Evolutionary conservation across 2,888 invertebrate genomes (phyloP), one percentile per base, ranked within the genome.

Genomic region (Cyrtodaria siliqua): DNA sequence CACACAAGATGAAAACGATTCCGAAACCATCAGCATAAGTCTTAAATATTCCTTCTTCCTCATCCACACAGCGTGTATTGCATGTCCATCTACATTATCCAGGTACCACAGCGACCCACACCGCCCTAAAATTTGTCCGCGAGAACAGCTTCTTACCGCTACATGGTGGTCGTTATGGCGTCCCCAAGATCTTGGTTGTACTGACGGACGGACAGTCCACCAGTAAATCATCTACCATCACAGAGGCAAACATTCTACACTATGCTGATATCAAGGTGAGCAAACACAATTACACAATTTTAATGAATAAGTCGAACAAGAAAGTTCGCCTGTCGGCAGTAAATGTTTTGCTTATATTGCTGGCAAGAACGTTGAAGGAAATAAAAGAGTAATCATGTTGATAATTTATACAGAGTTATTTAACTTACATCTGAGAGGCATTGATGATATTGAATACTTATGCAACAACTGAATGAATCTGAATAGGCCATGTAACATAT

Each of bases 131-230:
- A 38, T 85, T 64, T 53, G 83, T 81, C 1, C n/a, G 76, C 29
- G 57, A 77, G 33, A 73, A 76, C 53, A 80, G 82, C 40, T 86
- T 84, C 59, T 44, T 60, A 1, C 40, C 71, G 1, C 18, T 23
- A 0, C 70, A 85, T 44, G 86, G 86, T 9, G 86, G 69, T 33
- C 71, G 86, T 12, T 52, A 56, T 23, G 81, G 82, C 14, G 84
- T 83, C 6, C 79, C 83, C 3, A 74, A 81, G 49, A 79, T 85
- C 9, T 70, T 84, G 12, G 82, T 86, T 12, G 82, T 86, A 1
- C 53, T 86, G 24, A 86, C 86, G 1, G 83, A 85, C 69, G 86
- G 86, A 14, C 81, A 81, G 56, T 86, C 86, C 0, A 70, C 57
- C 50, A 59, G 40, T 47, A 79, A 80, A 1, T 20, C 74, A 1